phyloP scores from a whole-genome alignment of 2,113 vertebrate species.

The Cyanistes caeruleus region DNA sequence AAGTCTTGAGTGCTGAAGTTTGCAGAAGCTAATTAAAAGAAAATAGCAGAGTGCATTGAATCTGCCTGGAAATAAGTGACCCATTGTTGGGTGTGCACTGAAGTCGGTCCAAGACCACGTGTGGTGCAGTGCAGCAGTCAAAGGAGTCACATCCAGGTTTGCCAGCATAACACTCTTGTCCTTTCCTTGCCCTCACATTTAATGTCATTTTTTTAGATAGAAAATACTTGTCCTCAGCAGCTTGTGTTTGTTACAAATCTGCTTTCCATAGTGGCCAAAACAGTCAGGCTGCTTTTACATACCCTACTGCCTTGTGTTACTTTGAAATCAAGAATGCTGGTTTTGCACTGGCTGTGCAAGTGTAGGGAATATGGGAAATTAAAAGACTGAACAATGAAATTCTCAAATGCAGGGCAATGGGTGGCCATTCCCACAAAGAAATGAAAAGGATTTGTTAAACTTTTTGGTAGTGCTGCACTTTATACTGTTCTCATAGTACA shows the following conservation, averaged over 20 bases:
- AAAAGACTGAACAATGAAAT: background rate
- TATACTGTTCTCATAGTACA: background rate
- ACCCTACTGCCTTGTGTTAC: background rate
- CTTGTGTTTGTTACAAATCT: background rate
- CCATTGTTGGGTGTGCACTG: background rate
- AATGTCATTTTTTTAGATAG: background rate
- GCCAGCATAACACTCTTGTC: background rate
- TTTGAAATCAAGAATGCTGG: background rate
- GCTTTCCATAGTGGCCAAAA: background rate
- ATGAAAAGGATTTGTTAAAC: background rate
- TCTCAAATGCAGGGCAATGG: background rate
- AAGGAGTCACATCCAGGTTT: background rate
- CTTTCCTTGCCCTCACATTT: background rate
- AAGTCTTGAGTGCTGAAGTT: background rate
- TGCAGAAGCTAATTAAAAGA: background rate
- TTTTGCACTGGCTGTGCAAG: background rate
- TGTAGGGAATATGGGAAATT: background rate
- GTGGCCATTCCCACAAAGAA: background rate
- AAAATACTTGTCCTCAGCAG: background rate
- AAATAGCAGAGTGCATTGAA: background rate
- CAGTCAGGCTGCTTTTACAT: background rate
- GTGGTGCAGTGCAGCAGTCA: background rate
- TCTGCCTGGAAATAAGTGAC: background rate
- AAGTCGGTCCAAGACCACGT: fast-evolving
- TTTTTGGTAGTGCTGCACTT: background rate